Conservation (phyloP, 1,140 invertebrate genomes). For the Drosophila oshimai region DNA sequence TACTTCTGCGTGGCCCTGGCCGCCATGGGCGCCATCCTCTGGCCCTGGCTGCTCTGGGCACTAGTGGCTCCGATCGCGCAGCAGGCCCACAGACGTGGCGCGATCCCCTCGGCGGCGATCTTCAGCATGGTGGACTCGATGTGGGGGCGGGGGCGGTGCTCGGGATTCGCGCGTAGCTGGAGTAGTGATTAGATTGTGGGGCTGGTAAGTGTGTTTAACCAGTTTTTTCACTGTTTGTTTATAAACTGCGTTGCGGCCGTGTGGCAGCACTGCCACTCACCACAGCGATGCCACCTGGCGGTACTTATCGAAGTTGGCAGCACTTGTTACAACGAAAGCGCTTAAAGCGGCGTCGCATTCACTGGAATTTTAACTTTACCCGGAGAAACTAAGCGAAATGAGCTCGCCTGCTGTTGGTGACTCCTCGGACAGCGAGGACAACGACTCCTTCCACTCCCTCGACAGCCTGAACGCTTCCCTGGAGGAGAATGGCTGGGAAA, state of each 20-base stretch:
- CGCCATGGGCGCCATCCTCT: constrained; percentile 44
- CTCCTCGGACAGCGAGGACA: no score
- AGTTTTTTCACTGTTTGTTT: constrained; percentile 33
- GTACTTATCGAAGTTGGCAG: no score
- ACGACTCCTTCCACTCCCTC: no score
- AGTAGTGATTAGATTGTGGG: constrained; percentile 8
- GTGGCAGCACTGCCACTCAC: not conserved
- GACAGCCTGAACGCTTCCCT: no score
- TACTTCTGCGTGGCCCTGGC: constrained; percentile 60
- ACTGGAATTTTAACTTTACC: no score
- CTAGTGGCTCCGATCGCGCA: constrained; percentile 51
- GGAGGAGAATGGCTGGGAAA: no score
- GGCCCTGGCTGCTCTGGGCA: constrained; percentile 59
- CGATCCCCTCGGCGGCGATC: constrained; percentile 66
- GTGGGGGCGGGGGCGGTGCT: not conserved
- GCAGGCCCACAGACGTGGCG: constrained; percentile 57
- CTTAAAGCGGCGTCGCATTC: no score
- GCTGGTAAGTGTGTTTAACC: not conserved
- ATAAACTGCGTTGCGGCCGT: constrained; percentile 15
- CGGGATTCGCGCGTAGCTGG: not conserved
- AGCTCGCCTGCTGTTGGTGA: no score
- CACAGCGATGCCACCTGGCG: not conserved
- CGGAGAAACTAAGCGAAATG: no score
- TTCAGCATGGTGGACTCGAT: constrained; percentile 55
- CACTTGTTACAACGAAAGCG: no score